Conservation (phyloP, 1,140 invertebrate species). For the Sitodiplosis mosellana region DNA sequence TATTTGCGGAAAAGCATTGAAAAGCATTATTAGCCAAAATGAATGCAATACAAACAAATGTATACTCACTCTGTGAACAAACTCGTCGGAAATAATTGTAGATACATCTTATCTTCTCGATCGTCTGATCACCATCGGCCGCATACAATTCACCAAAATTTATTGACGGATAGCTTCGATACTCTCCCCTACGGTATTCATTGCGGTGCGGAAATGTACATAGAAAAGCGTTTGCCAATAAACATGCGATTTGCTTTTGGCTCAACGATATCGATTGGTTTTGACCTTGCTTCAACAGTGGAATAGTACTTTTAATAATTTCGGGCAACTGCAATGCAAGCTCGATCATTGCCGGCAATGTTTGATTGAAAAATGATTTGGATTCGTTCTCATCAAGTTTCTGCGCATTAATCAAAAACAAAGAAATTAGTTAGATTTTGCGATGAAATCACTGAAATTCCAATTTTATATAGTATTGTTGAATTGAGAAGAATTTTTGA, state of each 20-base stretch:
- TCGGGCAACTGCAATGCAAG: conserved; percentile 62
- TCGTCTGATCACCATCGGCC: conserved; percentile 28
- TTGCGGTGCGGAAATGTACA: conserved; percentile 83
- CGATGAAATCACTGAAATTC: too few relatives aligned
- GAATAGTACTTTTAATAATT: conserved; percentile 57
- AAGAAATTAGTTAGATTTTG: too few relatives aligned
- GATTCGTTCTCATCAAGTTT: too few relatives aligned
- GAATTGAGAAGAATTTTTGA: too few relatives aligned
- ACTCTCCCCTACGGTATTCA: conserved; percentile 41
- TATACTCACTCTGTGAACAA: conserved; percentile 36
- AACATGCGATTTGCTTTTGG: conserved; percentile 68
- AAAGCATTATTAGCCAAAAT: too few relatives aligned
- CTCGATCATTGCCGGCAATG: conserved; percentile 59
- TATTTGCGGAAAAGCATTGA: too few relatives aligned
- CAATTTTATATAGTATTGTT: too few relatives aligned
- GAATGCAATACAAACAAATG: too few relatives aligned
- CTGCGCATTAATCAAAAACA: too few relatives aligned
- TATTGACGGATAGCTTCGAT: conserved; percentile 59
- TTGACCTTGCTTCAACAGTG: conserved; percentile 43
- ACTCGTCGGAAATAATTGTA: conserved; percentile 74
- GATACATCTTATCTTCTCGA: conserved; percentile 81
- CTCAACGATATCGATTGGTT: conserved; percentile 31
- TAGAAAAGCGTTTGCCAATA: conserved; percentile 90
- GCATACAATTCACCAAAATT: conserved; percentile 55
- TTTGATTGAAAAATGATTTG: conserved; percentile 62